Evolutionary conservation across 64 coral and sea anemone genomes (phyloP).

Genomic region (Pocillopora damicornis): DNA sequence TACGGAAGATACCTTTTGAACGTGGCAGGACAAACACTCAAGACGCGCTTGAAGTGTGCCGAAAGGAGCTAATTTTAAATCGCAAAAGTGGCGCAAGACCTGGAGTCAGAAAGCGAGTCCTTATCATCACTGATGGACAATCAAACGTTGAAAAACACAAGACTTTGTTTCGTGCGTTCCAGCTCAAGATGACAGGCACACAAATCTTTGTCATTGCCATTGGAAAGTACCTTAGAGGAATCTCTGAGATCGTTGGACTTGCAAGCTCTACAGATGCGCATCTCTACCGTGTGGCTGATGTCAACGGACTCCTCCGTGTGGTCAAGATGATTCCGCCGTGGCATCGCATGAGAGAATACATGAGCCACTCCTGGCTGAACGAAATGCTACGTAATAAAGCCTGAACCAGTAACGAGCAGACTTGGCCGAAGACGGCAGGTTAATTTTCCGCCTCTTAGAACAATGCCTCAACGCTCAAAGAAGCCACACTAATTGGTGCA

Average conservation of each 20-base stretch:
- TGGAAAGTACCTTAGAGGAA: conserved; percentile 57
- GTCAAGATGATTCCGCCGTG: conserved; percentile 58
- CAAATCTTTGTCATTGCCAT: conserved; percentile 73
- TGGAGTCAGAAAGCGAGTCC: conserved; percentile 43
- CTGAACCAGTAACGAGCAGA: neutral
- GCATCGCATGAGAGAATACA: conserved; percentile 27
- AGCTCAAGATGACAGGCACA: conserved; percentile 49
- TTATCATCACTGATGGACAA: conserved; percentile 67
- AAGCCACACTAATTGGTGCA: no score
- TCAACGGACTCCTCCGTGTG: conserved; percentile 27
- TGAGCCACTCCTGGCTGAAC: conserved; percentile 7
- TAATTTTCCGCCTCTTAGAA: no score
- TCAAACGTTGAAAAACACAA: conserved; percentile 54
- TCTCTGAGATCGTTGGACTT: conserved; percentile 62
- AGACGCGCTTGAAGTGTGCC: conserved; percentile 39
- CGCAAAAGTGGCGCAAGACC: conserved; percentile 28
- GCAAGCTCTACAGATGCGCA: conserved; percentile 77
- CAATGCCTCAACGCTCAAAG: no score
- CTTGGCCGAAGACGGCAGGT: neutral
- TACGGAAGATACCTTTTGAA: conserved; percentile 31
- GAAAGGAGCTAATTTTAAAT: conserved; percentile 36
- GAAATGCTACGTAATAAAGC: neutral
- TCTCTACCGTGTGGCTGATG: conserved; percentile 53
- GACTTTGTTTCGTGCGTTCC: conserved; percentile 47
- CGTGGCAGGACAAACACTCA: conserved; percentile 61